A percentile compares a stretch with the other conserved stretches of the same genome.
These are phyloP conservation scores for Anoplophora glabripennis DNA, from an alignment of 1,140 invertebrate genomes.

Conservation along the genomic window DNA sequence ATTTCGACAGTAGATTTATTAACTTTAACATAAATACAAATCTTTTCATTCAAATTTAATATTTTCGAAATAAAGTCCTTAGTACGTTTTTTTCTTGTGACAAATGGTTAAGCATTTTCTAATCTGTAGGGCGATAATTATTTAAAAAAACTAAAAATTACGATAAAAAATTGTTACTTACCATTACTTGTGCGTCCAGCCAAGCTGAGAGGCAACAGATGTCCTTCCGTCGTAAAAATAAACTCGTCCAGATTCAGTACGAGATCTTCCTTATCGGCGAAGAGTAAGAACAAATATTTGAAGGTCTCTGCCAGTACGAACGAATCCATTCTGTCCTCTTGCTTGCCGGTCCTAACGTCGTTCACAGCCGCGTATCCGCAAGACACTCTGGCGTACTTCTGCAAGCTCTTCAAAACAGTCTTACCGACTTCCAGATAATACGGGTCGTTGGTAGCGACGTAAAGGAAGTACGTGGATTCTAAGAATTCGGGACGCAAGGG, in stretches of 20 bases:
- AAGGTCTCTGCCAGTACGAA: constrained; percentile 98
- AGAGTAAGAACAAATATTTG: constrained; percentile 94
- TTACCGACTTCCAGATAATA: constrained; percentile 91
- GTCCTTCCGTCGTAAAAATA: constrained; percentile 96
- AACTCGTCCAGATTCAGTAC: constrained; percentile 93
- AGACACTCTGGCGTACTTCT: constrained; percentile 86
- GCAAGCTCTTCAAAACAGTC: constrained; percentile 85
- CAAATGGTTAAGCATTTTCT: not conserved
- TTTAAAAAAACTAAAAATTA: not conserved
- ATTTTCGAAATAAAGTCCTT: too few species aligned
- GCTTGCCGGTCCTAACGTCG: constrained; percentile 79
- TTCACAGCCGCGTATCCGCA: constrained; percentile 96
- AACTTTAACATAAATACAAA: too few species aligned
- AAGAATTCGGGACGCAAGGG: constrained; percentile 95
- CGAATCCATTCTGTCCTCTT: constrained; percentile 95
- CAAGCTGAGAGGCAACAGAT: constrained; percentile 86
- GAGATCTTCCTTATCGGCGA: constrained; percentile 84
- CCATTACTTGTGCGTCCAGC: constrained; percentile 43
- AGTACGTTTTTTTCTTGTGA: too few species aligned
- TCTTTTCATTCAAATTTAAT: too few species aligned
- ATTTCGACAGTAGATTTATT: too few species aligned
- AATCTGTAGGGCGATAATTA: not conserved
- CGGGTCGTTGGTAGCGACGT: constrained; percentile 90
- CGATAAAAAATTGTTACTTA: not conserved
- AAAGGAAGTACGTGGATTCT: constrained; percentile 97